A percentile compares a stretch with the other conserved stretches of the same genome.
Conservation (phyloP, 2,113 vertebrate species). For the Uria lomvia region DNA sequence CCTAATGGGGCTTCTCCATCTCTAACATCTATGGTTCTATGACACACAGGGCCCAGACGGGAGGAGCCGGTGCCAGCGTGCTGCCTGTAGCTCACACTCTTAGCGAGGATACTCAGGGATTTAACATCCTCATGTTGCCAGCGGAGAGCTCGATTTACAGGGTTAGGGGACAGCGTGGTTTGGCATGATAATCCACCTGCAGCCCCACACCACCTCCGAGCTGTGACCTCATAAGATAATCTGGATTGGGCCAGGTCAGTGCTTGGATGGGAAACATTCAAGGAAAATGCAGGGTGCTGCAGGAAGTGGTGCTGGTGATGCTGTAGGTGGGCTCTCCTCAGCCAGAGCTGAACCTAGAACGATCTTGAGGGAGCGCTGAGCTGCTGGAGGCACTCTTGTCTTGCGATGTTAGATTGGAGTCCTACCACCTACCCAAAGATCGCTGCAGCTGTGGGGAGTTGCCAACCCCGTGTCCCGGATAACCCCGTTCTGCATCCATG, state of each 20-base stretch:
- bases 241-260: slow-evolving; percentile 65
- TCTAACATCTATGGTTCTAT: slow-evolving; percentile 71
- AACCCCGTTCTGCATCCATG: slow-evolving; percentile 14
- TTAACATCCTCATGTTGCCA: slow-evolving; percentile 65
- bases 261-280: slow-evolving; percentile 53
- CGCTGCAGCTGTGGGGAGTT: slow-evolving; percentile 10
- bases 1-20: slow-evolving; percentile 54
- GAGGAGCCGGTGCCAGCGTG: slow-evolving; percentile 62
- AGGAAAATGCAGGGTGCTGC: slow-evolving; percentile 56
- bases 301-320: slow-evolving; percentile 62
- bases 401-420: background rate
- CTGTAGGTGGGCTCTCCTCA: slow-evolving; percentile 61
- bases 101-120: slow-evolving; percentile 58
- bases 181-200: slow-evolving; percentile 61
- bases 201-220: slow-evolving; percentile 52
- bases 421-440: background rate
- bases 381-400: slow-evolving; percentile 35
- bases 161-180: slow-evolving; percentile 62
- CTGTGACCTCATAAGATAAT: slow-evolving; percentile 60
- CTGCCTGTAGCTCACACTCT: slow-evolving; percentile 57
- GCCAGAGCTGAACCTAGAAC: slow-evolving; percentile 19
- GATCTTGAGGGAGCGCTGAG: slow-evolving; percentile 11
- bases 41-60: slow-evolving; percentile 67
- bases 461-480: background rate
- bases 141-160: slow-evolving; percentile 50